phyloP scores from a whole-genome alignment of 2,113 vertebrate genomes.

The Mixornis gularis region DNA sequence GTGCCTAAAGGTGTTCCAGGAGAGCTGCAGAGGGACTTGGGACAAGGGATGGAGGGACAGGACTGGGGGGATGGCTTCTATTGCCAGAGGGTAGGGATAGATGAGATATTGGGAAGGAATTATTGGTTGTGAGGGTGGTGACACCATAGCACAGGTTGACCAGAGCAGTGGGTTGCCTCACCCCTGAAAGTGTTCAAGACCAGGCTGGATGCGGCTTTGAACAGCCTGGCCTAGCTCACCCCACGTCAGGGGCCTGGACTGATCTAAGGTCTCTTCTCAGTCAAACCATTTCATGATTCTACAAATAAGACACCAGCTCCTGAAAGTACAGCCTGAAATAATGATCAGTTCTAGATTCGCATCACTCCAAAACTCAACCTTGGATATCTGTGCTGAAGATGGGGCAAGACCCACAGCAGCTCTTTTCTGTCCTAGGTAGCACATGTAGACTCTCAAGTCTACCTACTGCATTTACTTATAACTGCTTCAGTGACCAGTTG shows the following conservation, averaged over 20 bases:
- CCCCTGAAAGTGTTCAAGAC: background rate
- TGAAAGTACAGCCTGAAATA: background rate
- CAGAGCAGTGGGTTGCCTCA: background rate
- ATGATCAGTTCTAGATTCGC: background rate
- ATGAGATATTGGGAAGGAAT: background rate
- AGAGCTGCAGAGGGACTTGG: background rate
- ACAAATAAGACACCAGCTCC: background rate
- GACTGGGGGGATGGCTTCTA: background rate
- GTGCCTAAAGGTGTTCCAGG: background rate
- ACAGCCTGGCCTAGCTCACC: background rate
- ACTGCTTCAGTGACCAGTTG: background rate
- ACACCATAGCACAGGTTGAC: background rate
- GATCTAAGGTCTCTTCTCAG: background rate
- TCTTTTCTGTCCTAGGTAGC: background rate
- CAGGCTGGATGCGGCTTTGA: background rate
- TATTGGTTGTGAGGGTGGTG: accelerated
- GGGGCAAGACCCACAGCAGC: background rate
- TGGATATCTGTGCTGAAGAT: background rate
- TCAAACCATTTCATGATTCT: background rate
- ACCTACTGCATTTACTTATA: background rate
- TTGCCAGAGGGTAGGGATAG: background rate
- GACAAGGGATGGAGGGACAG: background rate
- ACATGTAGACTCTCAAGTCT: background rate
- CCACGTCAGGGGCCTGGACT: background rate
- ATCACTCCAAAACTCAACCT: background rate